Conservation (phyloP, 2,888 invertebrate species). For the Drosophila putrida region DNA sequence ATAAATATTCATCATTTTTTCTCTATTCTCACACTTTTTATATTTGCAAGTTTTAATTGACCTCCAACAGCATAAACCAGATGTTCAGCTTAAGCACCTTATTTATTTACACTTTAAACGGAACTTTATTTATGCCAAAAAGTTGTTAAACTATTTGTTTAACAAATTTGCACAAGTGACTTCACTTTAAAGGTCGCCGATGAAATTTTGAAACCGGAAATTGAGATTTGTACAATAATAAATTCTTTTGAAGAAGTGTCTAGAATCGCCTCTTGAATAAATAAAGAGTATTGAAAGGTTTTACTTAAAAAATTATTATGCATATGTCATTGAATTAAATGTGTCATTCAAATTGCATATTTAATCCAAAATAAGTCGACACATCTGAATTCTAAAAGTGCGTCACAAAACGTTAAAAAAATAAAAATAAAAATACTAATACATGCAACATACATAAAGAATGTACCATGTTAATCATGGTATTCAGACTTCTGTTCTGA, state of each 20-base stretch:
- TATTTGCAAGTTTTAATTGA: slow-evolving; percentile 29
- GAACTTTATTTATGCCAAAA: neutral
- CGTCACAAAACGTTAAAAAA: no score
- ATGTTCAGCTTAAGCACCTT: slow-evolving; percentile 20
- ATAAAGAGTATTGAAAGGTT: neutral
- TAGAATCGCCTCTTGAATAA: neutral
- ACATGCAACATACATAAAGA: no score
- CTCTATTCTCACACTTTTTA: slow-evolving; percentile 1
- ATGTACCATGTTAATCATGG: no score
- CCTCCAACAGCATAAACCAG: slow-evolving; percentile 27
- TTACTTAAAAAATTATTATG: no score
- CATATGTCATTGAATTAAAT: no score
- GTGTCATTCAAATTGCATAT: no score
- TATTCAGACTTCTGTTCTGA: no score
- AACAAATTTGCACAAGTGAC: slow-evolving; percentile 35
- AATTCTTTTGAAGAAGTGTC: neutral
- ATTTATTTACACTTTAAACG: slow-evolving; percentile 36
- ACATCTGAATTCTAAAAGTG: no score
- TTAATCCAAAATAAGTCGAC: no score
- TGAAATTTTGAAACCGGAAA: slow-evolving; percentile 16
- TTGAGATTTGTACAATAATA: neutral
- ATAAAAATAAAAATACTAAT: no score
- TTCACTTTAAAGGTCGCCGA: slow-evolving; percentile 10
- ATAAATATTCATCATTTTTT: slow-evolving; percentile 35
- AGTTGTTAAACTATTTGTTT: slow-evolving; percentile 9